Evolutionary conservation across 2,113 vertebrate species (phyloP).

Genomic region (Oplegnathus fasciatus): DNA sequence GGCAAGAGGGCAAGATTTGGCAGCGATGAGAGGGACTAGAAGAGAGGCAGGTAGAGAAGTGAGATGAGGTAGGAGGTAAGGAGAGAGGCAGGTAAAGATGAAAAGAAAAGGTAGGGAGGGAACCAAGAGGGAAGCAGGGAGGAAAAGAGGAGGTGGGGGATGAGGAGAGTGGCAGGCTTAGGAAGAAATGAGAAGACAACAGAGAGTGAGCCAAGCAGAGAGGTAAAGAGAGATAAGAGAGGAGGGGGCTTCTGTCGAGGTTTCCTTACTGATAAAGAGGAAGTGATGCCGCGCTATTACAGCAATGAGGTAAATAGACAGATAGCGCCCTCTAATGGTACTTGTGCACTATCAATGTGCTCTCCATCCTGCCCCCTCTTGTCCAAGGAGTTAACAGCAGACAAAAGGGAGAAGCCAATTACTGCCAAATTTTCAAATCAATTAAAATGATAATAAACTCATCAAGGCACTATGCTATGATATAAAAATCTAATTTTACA

Average conservation of each 20-base stretch:
- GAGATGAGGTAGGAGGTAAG: slow-evolving; percentile 39
- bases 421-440: slow-evolving; percentile 16
- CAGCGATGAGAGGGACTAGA: slow-evolving; percentile 36
- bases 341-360: slow-evolving; percentile 4
- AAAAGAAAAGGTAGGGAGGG: slow-evolving; percentile 17
- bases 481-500: slow-evolving; percentile 7
- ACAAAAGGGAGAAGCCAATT: slow-evolving; percentile 18
- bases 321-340: slow-evolving; percentile 75
- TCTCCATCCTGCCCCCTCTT: slow-evolving; percentile 53
- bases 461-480: neutral
- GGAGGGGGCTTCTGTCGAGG: slow-evolving; percentile 55
- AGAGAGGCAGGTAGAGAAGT: slow-evolving; percentile 22
- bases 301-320: slow-evolving; percentile 60
- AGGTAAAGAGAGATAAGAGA: slow-evolving; percentile 51
- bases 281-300: slow-evolving; percentile 43
- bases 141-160: slow-evolving; percentile 28
- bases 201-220: slow-evolving; percentile 48
- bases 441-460: slow-evolving; percentile 27
- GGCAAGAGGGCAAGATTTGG: slow-evolving; percentile 47
- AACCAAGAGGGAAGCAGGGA: slow-evolving; percentile 24
- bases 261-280: slow-evolving; percentile 52
- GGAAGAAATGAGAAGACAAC: slow-evolving; percentile 55
- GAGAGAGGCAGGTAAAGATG: slow-evolving; percentile 38
- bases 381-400: slow-evolving; percentile 43
- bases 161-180: slow-evolving; percentile 34